These are phyloP conservation scores for Ophion ellenae DNA, from an alignment of 2,888 invertebrate species.

Conservation along the genomic window DNA sequence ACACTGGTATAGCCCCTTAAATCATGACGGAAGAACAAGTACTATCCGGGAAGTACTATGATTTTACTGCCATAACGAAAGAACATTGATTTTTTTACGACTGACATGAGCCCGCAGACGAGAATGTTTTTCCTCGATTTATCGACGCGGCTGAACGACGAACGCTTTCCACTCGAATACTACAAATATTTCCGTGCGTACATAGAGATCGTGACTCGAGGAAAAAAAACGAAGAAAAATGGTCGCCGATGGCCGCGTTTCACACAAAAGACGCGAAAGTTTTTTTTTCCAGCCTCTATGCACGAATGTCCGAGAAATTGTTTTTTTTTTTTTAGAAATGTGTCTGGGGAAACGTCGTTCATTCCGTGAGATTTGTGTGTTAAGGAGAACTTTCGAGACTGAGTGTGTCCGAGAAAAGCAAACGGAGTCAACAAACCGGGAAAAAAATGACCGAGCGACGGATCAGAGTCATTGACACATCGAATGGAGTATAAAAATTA, in stretches of 20 bases:
- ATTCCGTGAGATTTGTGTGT: constrained; percentile 38
- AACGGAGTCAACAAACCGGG: constrained; percentile 67
- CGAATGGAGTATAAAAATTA: neutral
- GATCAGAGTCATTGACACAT: constrained; percentile 26
- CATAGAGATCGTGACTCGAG: neutral
- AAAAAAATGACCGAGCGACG: constrained; percentile 54
- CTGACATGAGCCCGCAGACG: neutral
- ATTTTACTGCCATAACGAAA: neutral
- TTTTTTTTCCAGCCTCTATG: neutral
- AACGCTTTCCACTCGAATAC: constrained; percentile 7
- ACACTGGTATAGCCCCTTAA: no score
- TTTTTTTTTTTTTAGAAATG: neutral
- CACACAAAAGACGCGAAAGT: neutral
- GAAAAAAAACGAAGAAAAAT: neutral
- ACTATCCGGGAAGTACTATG: neutral
- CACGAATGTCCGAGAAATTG: neutral
- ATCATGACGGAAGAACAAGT: neutral
- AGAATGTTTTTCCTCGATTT: neutral
- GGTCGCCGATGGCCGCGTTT: neutral
- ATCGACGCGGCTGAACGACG: constrained; percentile 27
- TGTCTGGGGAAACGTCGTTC: constrained; percentile 35
- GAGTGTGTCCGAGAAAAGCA: constrained; percentile 60
- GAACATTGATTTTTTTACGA: neutral
- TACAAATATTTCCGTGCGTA: neutral
- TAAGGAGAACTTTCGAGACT: constrained; percentile 30